Evolutionary conservation across 2,797 vertebrate species (phyloP).

Genomic region (Prunella strophiata): DNA sequence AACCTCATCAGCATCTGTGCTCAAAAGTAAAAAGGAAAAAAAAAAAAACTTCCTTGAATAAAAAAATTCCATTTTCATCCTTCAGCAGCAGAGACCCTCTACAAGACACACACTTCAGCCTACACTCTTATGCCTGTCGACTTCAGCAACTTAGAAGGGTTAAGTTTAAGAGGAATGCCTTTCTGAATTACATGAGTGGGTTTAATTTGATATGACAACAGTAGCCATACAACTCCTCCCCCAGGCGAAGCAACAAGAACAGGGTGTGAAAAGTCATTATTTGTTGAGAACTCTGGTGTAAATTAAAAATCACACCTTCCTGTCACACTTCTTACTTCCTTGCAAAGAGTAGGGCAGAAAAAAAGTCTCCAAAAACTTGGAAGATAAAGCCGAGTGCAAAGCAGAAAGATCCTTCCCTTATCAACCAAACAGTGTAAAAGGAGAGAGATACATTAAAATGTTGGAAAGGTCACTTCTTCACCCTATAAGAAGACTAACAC

Average conservation of each 20-base stretch:
- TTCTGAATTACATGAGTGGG: slow-evolving; percentile 45
- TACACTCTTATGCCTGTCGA: background rate
- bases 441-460: background rate
- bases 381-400: slow-evolving; percentile 38
- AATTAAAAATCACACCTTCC: slow-evolving; percentile 83
- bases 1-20: background rate
- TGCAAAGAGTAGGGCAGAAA: slow-evolving; percentile 44
- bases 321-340: slow-evolving; percentile 77
- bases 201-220: slow-evolving; percentile 73
- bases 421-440: background rate
- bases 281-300: slow-evolving; percentile 75
- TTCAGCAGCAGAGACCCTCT: background rate
- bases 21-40: background rate
- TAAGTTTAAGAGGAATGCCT: slow-evolving; percentile 60
- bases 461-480: background rate
- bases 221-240: slow-evolving; percentile 69
- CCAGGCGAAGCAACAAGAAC: slow-evolving; percentile 66
- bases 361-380: background rate
- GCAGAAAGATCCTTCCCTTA: slow-evolving; percentile 5
- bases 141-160: slow-evolving; percentile 57
- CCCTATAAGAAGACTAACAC: background rate
- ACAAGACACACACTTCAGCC: background rate
- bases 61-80: background rate
- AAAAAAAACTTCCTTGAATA: background rate
- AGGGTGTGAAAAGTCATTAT: slow-evolving; percentile 82